Evolutionary conservation across 1,140 invertebrate genomes (phyloP), one percentile per base, ranked within the genome.

Genomic region (Trachymyrmex cornetzi): DNA sequence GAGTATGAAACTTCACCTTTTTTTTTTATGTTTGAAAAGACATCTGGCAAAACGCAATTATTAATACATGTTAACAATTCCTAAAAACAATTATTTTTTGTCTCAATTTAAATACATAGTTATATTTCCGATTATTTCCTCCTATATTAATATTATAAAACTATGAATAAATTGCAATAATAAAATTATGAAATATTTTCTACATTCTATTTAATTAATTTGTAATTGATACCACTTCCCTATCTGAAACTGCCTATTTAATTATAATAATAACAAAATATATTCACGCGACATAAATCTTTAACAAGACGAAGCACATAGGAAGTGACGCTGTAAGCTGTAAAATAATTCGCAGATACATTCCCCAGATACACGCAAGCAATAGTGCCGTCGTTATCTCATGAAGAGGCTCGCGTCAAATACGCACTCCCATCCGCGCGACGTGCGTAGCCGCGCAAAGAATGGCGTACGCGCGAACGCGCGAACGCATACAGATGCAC

Each of bases 401-500:
- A n/a, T 1, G 24, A 63, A 34, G 69, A 63, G 69, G 38, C n/a
- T 48, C 80, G 67, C 80, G 53, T 71, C 61, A 53, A 66, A 80
- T 53, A 59, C 66, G 50, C 79, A 57, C 79, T 81, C 22, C 59
- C 61, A 22, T 79, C 59, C 61, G 16, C 19, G 27, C 55, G 75
- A 72, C 53, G 50, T 44, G 61, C 86, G 53, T 63, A 50, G 30
- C 30, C 80, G 74, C 77, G 61, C 69, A 66, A 89, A 87, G 89
- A 87, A 77, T 16, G 61, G 57, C 14, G 79, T 67, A 67, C 82
- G 34, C 22, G 11, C 88, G 84, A 74, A 27, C 27, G 27, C 27
- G n/a, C n/a, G 30, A 6, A 82, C 89, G 75, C 88, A 90, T 86
- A 87, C 48, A 77, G 44, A 77, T 85, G 71, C 87, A 77, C 87